Evolutionary conservation across 2,113 vertebrate genomes (phyloP).

Genomic region (Clarias batrachus): DNA sequence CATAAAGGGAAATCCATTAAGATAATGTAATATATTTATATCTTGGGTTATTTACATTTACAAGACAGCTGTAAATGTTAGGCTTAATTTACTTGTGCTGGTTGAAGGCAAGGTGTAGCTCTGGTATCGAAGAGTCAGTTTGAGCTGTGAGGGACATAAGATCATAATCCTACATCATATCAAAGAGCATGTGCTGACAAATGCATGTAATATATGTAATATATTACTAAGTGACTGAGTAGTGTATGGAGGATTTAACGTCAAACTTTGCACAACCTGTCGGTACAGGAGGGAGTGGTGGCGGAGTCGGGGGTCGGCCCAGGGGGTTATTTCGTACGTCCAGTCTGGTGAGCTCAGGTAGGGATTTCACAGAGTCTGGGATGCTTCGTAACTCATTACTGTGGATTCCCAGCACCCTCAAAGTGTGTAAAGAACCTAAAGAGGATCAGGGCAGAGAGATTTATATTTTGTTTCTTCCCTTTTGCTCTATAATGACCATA

Average conservation of each 20-base stretch:
- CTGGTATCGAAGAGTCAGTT: conserved; percentile 57
- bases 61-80: background rate
- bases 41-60: background rate
- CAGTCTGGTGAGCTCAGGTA: conserved; percentile 67
- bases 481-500: background rate
- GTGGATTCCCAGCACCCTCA: conserved; percentile 68
- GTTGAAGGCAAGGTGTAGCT: conserved; percentile 68
- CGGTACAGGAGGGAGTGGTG: conserved; percentile 57
- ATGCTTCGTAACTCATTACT: conserved; percentile 70
- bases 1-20: background rate
- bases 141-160: conserved; percentile 52
- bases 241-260: too few relatives aligned
- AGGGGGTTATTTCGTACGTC: conserved; percentile 73
- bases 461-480: background rate
- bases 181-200: background rate
- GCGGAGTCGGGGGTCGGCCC: conserved; percentile 66
- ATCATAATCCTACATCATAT: background rate
- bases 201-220: background rate
- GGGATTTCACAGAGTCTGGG: conserved; percentile 64
- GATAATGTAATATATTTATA: background rate
- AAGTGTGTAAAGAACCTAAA: conserved; percentile 67
- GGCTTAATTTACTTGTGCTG: conserved; percentile 67
- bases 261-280: conserved; percentile 53
- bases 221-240: background rate
- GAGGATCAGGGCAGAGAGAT: background rate